phyloP scores from a whole-genome alignment of 35 echinoderm and acorn worm species.

The Apostichopus californicus region DNA sequence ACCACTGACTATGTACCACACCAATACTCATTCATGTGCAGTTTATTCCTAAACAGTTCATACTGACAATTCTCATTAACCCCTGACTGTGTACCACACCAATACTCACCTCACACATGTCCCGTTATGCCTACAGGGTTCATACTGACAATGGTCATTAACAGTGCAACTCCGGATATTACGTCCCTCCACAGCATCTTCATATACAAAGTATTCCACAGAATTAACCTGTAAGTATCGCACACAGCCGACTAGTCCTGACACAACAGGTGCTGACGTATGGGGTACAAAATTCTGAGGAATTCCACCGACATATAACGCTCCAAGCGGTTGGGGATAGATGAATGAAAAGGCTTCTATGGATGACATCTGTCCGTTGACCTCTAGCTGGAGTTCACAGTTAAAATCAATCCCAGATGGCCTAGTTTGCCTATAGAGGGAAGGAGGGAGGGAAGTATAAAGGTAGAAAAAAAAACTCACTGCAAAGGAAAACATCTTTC shows the following conservation, averaged over 20 bases:
- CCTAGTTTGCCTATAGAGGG: conserved; percentile 66
- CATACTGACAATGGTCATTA: conserved; percentile 40
- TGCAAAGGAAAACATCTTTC: no score
- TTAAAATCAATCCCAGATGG: conserved; percentile 55
- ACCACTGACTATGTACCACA: background rate
- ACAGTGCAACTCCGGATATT: conserved; percentile 66
- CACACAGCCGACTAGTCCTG: conserved; percentile 67
- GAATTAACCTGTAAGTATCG: conserved; percentile 70
- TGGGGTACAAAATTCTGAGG: conserved; percentile 13
- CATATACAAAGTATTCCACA: conserved; percentile 67
- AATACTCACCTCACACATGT: conserved; percentile 75
- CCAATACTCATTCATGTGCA: conserved; percentile 50
- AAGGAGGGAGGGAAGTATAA: background rate
- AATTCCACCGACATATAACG: conserved; percentile 72
- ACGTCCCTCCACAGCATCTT: conserved; percentile 59
- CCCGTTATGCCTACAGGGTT: conserved; percentile 71
- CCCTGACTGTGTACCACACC: no score
- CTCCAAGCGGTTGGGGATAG: conserved; percentile 51
- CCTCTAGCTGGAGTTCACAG: conserved; percentile 58
- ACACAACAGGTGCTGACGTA: conserved; percentile 17
- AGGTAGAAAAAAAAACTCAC: no score
- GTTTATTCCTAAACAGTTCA: conserved; percentile 51
- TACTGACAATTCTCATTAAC: conserved; percentile 50
- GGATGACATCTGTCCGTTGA: conserved; percentile 58
- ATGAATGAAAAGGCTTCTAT: conserved; percentile 64